Conservation (phyloP, 2,797 vertebrate species). For the Protonibea diacanthus region DNA sequence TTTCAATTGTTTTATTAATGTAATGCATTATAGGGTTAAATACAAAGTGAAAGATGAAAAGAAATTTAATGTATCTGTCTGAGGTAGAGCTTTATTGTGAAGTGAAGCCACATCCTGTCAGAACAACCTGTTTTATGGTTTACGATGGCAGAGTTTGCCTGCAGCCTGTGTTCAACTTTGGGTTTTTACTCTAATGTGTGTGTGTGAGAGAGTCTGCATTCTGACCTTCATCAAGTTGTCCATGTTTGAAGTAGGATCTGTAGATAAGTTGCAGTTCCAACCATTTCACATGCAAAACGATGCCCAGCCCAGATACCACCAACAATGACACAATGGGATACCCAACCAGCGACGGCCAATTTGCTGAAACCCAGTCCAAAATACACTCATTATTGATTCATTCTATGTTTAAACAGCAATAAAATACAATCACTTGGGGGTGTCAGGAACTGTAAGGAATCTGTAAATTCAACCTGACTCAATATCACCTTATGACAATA, state of each 20-base stretch:
- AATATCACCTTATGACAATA: background rate
- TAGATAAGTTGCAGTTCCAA: slow-evolving; percentile 89
- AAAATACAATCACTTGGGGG: background rate
- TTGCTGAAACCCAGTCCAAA: slow-evolving; percentile 55
- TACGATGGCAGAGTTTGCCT: background rate
- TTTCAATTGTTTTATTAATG: background rate
- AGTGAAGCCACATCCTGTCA: slow-evolving; percentile 30
- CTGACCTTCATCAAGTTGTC: slow-evolving; percentile 59
- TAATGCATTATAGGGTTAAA: background rate
- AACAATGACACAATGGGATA: slow-evolving; percentile 69
- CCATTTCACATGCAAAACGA: slow-evolving; percentile 83
- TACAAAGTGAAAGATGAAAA: background rate
- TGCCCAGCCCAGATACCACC: slow-evolving; percentile 61
- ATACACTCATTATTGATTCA: slow-evolving; percentile 6
- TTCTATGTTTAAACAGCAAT: background rate
- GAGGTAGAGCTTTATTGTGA: background rate
- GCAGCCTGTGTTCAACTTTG: background rate
- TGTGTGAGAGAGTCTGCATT: slow-evolving; percentile 24
- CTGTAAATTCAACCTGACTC: background rate
- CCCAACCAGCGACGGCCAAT: slow-evolving; percentile 55
- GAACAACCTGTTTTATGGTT: background rate
- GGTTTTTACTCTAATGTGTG: background rate
- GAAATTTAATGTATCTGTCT: background rate
- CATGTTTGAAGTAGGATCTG: slow-evolving; percentile 76
- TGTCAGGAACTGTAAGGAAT: background rate